Evolutionary conservation across 2,113 vertebrate genomes (phyloP).

Genomic region (Cathartes aura): DNA sequence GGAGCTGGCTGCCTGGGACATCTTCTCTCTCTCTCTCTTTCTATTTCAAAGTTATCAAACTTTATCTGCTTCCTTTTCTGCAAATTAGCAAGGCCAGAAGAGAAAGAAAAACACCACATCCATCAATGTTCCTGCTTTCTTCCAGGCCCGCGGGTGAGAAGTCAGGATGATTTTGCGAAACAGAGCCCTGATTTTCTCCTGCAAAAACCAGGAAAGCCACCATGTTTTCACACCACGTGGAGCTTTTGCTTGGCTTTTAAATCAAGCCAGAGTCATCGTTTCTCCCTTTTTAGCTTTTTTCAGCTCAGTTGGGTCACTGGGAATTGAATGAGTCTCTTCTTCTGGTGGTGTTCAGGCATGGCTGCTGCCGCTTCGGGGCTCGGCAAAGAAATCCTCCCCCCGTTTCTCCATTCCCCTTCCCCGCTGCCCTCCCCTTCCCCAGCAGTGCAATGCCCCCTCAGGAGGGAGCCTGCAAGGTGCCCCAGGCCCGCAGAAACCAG

Average conservation of each 20-base stretch:
- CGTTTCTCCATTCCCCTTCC: background rate
- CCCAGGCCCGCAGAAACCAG: background rate
- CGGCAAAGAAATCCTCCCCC: background rate
- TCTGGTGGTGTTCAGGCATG: background rate
- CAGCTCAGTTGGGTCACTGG: background rate
- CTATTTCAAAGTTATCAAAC: constrained; percentile 32
- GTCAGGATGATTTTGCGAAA: background rate
- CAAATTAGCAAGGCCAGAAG: background rate
- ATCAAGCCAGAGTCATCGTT: background rate
- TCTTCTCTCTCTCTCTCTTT: background rate
- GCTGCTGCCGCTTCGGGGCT: background rate
- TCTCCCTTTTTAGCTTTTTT: background rate
- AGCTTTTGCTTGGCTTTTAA: background rate
- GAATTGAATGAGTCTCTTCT: background rate
- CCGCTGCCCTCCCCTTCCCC: background rate
- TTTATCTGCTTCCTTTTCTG: constrained; percentile 29
- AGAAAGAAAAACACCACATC: background rate
- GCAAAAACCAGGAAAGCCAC: background rate
- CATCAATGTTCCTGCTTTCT: background rate
- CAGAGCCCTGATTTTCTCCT: background rate
- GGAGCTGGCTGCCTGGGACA: background rate
- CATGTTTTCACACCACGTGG: background rate
- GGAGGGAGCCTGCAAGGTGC: background rate
- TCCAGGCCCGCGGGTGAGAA: background rate
- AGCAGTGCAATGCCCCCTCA: background rate